Evolutionary conservation across 2,797 vertebrate genomes (phyloP).

Genomic region (Synaphobranchus kaupii): DNA sequence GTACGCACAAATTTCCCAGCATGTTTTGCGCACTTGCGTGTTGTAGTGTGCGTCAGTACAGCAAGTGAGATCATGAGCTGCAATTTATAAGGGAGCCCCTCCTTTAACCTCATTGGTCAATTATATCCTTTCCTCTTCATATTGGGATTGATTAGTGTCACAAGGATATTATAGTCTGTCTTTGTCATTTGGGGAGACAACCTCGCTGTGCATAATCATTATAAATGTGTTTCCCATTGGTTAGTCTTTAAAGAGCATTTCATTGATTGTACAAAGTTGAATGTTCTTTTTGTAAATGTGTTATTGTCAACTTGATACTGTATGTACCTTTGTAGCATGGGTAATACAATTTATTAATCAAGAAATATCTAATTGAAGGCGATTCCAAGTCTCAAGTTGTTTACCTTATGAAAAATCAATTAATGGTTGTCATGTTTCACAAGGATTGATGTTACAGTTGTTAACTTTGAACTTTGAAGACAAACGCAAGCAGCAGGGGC

Average conservation of each 20-base stretch:
- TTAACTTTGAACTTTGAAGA: not conserved
- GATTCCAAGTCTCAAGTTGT: not conserved
- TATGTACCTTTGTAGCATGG: not conserved
- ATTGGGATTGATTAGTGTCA: not conserved
- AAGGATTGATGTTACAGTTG: not conserved
- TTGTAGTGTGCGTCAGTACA: not conserved
- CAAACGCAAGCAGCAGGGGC: no score
- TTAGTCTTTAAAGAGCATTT: constrained; percentile 3
- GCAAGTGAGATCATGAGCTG: no score
- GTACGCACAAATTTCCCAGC: not conserved
- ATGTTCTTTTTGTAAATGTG: not conserved
- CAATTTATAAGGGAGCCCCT: not conserved
- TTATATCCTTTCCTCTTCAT: not conserved
- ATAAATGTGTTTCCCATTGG: not conserved
- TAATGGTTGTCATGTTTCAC: not conserved
- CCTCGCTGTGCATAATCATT: not conserved
- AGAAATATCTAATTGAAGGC: not conserved
- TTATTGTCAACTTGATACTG: constrained; percentile 2
- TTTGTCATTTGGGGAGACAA: not conserved
- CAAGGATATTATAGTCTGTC: not conserved
- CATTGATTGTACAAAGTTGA: not conserved
- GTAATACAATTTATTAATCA: not conserved
- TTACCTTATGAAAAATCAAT: not conserved
- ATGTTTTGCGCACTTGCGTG: not conserved
- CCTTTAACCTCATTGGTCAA: not conserved